Base-by-base conservation (phyloP, 2,113 vertebrate genomes). In the Cavia porcellus region DNA sequence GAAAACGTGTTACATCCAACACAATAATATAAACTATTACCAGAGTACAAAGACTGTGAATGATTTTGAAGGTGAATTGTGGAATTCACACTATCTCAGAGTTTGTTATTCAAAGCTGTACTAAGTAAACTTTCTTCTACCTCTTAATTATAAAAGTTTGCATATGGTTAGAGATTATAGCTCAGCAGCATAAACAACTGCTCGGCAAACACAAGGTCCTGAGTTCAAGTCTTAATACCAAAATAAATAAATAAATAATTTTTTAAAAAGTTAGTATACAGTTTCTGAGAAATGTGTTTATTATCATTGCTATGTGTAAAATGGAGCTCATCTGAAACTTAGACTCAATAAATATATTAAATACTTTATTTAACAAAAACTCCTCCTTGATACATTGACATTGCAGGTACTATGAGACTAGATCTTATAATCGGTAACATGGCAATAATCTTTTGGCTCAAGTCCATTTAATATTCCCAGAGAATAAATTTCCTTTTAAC, bases 1-100 rank as follows among this genome's bases (percentile, higher is more conserved):
- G 38, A 94, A 91, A 87, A 20, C 74, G 32, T 84, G 12, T 50
- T 94, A 74, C 88, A 94, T 92, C 32, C 88, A 97, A 61, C 42
- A 93, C 92, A 91, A 90, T 87, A n/a, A 0, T 47, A 96, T 90
- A 88, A 95, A 83, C 32, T 81, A 24, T 45, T 45, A 68, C 5
- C 8, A 55, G 30, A 96, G 12, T 72, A 50, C 38, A 1, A 87
- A 42, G 68, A 17, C 6, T 24, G 4, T 57, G 24, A 68, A 52
- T 15, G 5, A 35, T 2, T 74, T 79, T 28, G 13, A 68, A 19
- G 7, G 3, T 6, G 25, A 62, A 82, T 30, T 66, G 17, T 22
- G 83, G 61, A 86, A 50, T 82, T 88, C 45, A 91, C 25, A 47
- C 19, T 57, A 5, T 62, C 6, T 92, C 5, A 45, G 61, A 85